Evolutionary conservation across 2,797 vertebrate species (phyloP).

Genomic region (Zalophus californianus): DNA sequence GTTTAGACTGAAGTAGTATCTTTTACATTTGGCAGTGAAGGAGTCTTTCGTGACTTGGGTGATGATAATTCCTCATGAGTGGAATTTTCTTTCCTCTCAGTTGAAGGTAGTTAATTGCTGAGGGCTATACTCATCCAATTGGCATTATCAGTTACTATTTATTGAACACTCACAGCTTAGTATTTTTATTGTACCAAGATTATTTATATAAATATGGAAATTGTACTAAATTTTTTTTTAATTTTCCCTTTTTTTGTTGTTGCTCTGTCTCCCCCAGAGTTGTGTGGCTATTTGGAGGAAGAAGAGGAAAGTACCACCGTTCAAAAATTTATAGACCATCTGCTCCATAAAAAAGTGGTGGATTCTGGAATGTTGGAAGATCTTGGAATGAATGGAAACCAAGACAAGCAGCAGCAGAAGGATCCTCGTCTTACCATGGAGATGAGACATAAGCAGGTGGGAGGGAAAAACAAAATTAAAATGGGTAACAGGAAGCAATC

Average conservation of each 20-base stretch:
- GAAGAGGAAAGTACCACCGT: constrained; percentile 91
- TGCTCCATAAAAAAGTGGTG: constrained; percentile 92
- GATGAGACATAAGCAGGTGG: constrained; percentile 93
- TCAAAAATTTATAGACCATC: constrained; percentile 91
- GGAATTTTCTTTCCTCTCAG: background rate
- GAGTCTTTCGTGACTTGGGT: background rate
- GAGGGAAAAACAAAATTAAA: constrained; percentile 84
- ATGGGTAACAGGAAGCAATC: constrained; percentile 77
- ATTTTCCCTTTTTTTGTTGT: constrained; percentile 6
- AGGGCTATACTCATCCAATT: background rate
- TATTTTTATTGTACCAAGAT: constrained; percentile 47
- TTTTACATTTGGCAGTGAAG: constrained; percentile 50
- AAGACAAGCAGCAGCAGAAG: constrained; percentile 84
- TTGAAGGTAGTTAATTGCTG: constrained; percentile 43
- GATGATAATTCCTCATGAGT: background rate
- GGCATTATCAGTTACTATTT: constrained; percentile 59
- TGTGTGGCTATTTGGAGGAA: constrained; percentile 91
- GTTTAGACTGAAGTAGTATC: constrained; percentile 27
- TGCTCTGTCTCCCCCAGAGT: constrained; percentile 88
- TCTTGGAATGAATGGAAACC: constrained; percentile 88
- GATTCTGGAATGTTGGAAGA: constrained; percentile 87
- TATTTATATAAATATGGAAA: constrained; percentile 64
- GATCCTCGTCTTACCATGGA: constrained; percentile 94
- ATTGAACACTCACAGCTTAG: constrained; percentile 19
- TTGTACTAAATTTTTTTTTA: constrained; percentile 26